Evolutionary conservation across 2,797 vertebrate species (phyloP), one percentile per base, ranked within the genome.

Genomic region (Onychomys leucogaster): DNA sequence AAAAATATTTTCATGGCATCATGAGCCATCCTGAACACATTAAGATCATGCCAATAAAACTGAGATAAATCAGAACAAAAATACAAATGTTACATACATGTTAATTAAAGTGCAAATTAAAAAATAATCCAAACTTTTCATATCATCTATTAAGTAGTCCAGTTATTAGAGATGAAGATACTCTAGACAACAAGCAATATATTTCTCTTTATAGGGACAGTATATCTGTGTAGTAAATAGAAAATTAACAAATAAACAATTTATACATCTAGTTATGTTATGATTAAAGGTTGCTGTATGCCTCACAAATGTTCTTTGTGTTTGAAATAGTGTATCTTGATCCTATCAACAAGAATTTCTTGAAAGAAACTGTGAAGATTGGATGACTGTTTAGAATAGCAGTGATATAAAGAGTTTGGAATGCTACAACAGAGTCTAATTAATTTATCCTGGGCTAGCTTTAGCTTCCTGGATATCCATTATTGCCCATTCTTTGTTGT

Each of bases 81-180:
- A 81, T 49, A 27, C 69, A 78, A 83, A 88, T 82, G 37, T 43
- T 83, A 67, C 27, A 59, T 52, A 41, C 7, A 83, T 91, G 2
- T 88, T 43, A 88, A 90, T 90, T 88, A 91, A 94, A 81, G 57
- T 61, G 29, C 3, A 93, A 93, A 57, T 89, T 71, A 91, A 86
- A 37, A 69, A 89, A 94, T 92, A 52, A 90, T 80, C 25, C 63
- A 21, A 75, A 84, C 65, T 59, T 85, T 52, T 80, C 34, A 59
- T 69, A 21, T 78, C 49, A 75, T n/a, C 59, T 32, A 69, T 86
- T 80, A 76, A 92, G 89, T 63, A 7, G n/a, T 46, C 11, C 17
- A 63, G 41, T 86, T 94, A 46, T 4, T 46, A 49, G 25, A 91
- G 41, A 34, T 37, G 19, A 41, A 89, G 25, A 55, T 61, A 92